phyloP scores from a whole-genome alignment of 2,113 vertebrate species.

The Acrocephalus kingi region DNA sequence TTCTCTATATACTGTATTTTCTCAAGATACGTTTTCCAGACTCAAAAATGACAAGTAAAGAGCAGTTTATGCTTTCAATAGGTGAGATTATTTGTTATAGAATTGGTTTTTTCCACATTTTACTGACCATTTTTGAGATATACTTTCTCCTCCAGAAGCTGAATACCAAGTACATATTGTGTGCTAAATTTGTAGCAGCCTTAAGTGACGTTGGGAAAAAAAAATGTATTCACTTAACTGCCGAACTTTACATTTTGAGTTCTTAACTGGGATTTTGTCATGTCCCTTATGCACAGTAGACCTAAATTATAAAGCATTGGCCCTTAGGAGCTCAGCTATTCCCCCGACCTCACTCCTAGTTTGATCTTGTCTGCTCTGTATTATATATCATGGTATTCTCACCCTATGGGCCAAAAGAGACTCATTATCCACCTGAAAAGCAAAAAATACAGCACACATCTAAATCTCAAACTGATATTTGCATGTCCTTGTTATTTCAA shows the following conservation, averaged over 20 bases:
- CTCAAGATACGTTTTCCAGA: neutral
- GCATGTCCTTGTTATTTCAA: slow-evolving; percentile 62
- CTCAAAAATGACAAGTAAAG: neutral
- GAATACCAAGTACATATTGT: neutral
- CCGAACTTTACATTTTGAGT: neutral
- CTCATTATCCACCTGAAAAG: slow-evolving; percentile 54
- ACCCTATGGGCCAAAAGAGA: slow-evolving; percentile 46
- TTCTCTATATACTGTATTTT: neutral
- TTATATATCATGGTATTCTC: slow-evolving; percentile 11
- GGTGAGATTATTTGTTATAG: neutral
- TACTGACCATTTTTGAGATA: slow-evolving; percentile 9
- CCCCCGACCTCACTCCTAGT: neutral
- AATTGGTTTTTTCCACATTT: slow-evolving; percentile 4
- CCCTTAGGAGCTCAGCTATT: neutral
- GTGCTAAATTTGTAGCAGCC: neutral
- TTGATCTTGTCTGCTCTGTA: neutral
- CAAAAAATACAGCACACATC: slow-evolving; percentile 16
- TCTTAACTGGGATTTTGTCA: neutral
- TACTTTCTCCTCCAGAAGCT: slow-evolving; percentile 3
- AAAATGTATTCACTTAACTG: neutral
- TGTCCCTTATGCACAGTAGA: neutral
- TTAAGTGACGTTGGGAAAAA: neutral
- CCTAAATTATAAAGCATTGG: neutral
- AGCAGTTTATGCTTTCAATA: slow-evolving; percentile 13
- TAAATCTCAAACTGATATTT: slow-evolving; percentile 51